A percentile compares a stretch with the other conserved stretches of the same genome.
Conservation (phyloP, 2,888 invertebrate species). For the Dolichopus griseipennis region DNA sequence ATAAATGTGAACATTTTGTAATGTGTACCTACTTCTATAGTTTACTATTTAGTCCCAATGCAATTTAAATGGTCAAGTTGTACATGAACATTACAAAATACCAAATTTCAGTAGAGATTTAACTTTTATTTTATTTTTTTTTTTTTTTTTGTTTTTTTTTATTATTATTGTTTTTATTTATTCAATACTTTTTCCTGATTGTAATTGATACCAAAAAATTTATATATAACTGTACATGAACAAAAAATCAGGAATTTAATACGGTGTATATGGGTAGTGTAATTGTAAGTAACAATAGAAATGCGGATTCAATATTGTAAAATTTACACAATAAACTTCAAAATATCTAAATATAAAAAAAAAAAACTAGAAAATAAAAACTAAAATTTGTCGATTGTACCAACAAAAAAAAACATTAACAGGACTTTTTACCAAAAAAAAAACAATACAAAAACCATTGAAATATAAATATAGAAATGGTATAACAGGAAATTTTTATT, state of each 20-base stretch:
- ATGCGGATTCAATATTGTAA: neutral
- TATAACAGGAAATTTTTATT: too few species aligned
- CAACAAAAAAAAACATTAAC: too few species aligned
- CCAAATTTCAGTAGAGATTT: neutral
- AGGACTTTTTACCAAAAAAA: too few species aligned
- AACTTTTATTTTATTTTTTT: neutral
- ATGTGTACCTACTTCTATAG: neutral
- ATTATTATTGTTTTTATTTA: neutral
- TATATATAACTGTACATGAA: neutral
- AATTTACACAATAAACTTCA: neutral
- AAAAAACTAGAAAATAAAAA: too few species aligned
- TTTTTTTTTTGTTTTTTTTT: neutral
- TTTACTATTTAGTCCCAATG: neutral
- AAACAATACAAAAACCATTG: too few species aligned
- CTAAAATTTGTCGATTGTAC: too few species aligned
- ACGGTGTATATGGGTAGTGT: neutral
- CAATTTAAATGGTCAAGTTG: neutral
- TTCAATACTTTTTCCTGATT: neutral
- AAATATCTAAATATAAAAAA: too few species aligned
- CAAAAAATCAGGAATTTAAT: neutral
- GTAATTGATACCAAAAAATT: conserved; percentile 2
- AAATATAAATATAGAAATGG: too few species aligned
- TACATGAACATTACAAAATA: neutral
- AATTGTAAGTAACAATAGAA: conserved; percentile 2
- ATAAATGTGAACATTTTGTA: too few species aligned